Base-by-base conservation (phyloP, 2,888 invertebrate genomes). In the Cheilosia grossa region DNA sequence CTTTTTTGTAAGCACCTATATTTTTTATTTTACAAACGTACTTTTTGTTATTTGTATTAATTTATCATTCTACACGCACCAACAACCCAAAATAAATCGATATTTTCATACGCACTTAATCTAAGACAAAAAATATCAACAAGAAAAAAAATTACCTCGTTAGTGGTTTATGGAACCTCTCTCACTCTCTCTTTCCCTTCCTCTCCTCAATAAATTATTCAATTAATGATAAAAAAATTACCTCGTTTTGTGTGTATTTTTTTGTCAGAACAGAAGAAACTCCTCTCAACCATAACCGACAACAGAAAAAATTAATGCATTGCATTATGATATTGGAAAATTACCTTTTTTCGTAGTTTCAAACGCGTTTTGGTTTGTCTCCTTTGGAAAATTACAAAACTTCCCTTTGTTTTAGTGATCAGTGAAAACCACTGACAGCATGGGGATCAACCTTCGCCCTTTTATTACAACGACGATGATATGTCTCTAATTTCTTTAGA, bases 61-160 rank as follows among this genome's bases (percentile, higher is more conserved):
- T 42, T 47, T 58, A 47, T 74, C 49, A 58, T 67, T 67, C 67
- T 67, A 75, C 69, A 74, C 69, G 40, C 79, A 79, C 73, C 80
- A 80, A 81, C 53, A 80, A 83, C 80, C 80, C 79, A 82, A 74
- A 61, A 59, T 42, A 58, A 19, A 75, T 56, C 17, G 15, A 67
- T 30, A 56, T 69, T 40, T 74, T 66, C 27, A 27, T 51, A 56
- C 64, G 59, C 58, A 66, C 81, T 85, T 85, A 85, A 61, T 51
- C 83, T 80, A 85, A 80, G 74, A 81, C 61, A 72, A 64, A 49
- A 70, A 19, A 51, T 63, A 73, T 63, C 78, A 79, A 82, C 79
- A 82, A 78, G 78, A 74, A 83, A 79, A 33, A 73, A 80, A 85
- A 85, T 85, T 85, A 85, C 85, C 85, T 85, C 81, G 74, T 80